These are phyloP conservation scores for Thymelicus acteon DNA, from an alignment of 2,888 invertebrate species.

Conservation along the genomic window DNA sequence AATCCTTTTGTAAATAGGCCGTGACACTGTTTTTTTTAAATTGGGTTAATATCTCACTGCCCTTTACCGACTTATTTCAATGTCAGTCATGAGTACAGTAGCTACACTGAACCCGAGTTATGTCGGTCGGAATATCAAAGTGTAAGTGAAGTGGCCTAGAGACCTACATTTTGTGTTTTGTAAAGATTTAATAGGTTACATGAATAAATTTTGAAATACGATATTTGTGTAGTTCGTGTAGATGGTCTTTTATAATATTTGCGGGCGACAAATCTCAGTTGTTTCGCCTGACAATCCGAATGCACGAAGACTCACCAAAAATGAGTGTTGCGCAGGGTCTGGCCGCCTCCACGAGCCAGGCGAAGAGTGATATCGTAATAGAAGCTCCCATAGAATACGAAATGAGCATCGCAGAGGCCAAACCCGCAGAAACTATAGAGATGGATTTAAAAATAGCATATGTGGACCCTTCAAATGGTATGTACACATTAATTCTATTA, in stretches of 20 bases:
- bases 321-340: conserved; percentile 88
- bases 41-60: conserved; percentile 80
- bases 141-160: conserved; percentile 95
- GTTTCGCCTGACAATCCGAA: conserved; percentile 78
- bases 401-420: conserved; percentile 74
- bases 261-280: conserved; percentile 61
- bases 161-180: conserved; percentile 90
- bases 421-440: conserved; percentile 79
- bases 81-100: conserved; percentile 87
- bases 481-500: conserved; percentile 52
- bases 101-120: conserved; percentile 89
- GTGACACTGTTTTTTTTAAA: conserved; percentile 74
- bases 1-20: conserved; percentile 61
- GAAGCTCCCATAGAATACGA: conserved; percentile 77
- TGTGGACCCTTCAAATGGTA: conserved; percentile 86
- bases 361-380: conserved; percentile 73
- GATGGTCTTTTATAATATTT: conserved; percentile 65
- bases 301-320: conserved; percentile 89
- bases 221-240: conserved; percentile 75
- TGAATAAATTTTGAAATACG: conserved; percentile 86
- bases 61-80: conserved; percentile 85
- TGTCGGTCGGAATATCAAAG: conserved; percentile 89
- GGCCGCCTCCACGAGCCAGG: conserved; percentile 86
- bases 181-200: conserved; percentile 66
- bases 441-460: conserved; percentile 87